Percentiles rank a stretch among this genome's conserved stretches.
Evolutionary conservation across 2,888 invertebrate genomes (phyloP).

Genomic region (Dione juno): DNA sequence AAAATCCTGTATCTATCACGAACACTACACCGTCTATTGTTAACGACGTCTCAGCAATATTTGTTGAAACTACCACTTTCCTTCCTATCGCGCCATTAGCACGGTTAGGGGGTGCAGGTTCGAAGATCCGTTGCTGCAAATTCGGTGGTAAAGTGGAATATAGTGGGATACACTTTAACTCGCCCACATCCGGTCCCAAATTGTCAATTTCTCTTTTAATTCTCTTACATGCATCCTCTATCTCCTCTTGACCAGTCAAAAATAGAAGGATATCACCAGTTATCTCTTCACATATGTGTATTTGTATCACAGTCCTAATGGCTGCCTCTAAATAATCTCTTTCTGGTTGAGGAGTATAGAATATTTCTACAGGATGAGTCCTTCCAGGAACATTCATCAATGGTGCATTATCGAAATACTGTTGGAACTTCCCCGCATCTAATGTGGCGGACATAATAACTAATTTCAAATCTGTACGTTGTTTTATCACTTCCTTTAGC

Average conservation of each 20-base stretch:
- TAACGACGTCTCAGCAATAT: slow-evolving; percentile 99
- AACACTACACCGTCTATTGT: slow-evolving; percentile 99
- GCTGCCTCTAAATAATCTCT: slow-evolving; percentile 98
- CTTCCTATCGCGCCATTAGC: slow-evolving; percentile 94
- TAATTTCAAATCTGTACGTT: slow-evolving; percentile 95
- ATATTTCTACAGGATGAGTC: slow-evolving; percentile 87
- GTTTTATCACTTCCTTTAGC: slow-evolving; percentile 97
- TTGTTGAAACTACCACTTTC: slow-evolving; percentile 98
- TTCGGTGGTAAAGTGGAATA: slow-evolving; percentile 99
- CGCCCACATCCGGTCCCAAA: slow-evolving; percentile 97
- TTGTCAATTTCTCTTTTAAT: slow-evolving; percentile 97
- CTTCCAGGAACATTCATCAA: slow-evolving; percentile 97
- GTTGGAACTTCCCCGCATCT: slow-evolving; percentile 99
- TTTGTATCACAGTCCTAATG: slow-evolving; percentile 96
- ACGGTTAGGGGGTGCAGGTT: slow-evolving; percentile 96
- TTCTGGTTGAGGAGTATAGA: slow-evolving; percentile 99
- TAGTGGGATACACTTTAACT: slow-evolving; percentile 98
- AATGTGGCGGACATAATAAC: slow-evolving; percentile 99
- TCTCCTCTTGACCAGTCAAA: slow-evolving; percentile 93
- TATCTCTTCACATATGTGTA: slow-evolving; percentile 97
- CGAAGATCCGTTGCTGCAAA: slow-evolving; percentile 98
- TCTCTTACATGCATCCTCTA: slow-evolving; percentile 99
- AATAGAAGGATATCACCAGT: slow-evolving; percentile 96
- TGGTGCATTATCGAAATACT: slow-evolving; percentile 99
- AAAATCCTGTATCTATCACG: slow-evolving; percentile 99